phyloP scores from a whole-genome alignment of 2,888 invertebrate species.

The Nomada goodeniana region DNA sequence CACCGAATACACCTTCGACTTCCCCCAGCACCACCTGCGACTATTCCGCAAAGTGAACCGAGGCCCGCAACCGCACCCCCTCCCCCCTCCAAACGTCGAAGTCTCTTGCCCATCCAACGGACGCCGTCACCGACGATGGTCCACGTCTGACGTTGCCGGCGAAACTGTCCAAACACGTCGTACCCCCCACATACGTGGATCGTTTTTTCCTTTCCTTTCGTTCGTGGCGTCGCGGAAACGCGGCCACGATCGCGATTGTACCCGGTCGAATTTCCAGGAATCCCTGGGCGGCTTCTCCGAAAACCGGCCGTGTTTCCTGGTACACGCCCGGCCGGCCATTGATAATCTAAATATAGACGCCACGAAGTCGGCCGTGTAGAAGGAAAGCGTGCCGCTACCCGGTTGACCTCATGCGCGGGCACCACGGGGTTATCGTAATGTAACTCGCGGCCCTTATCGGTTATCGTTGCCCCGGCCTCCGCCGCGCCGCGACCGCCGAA shows the following conservation, averaged over 20 bases:
- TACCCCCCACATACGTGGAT: no score
- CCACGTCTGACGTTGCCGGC: no score
- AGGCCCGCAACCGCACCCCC: no score
- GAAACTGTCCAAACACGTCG: no score
- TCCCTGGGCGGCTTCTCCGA: slow-evolving; percentile 49
- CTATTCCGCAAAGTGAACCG: no score
- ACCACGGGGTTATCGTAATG: slow-evolving; percentile 65
- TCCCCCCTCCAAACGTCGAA: no score
- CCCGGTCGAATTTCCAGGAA: slow-evolving; percentile 40
- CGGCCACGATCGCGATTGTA: neutral
- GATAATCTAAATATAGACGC: slow-evolving; percentile 70
- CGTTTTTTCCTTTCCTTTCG: no score
- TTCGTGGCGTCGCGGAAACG: no score
- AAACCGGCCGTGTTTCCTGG: slow-evolving; percentile 53
- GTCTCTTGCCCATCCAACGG: no score
- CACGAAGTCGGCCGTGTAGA: slow-evolving; percentile 49
- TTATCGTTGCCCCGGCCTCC: slow-evolving; percentile 54
- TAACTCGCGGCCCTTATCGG: slow-evolving; percentile 53
- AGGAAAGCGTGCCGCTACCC: slow-evolving; percentile 69
- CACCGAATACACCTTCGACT: no score
- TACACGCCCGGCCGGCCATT: slow-evolving; percentile 58
- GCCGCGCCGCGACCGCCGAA: slow-evolving; percentile 29
- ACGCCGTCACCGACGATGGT: no score
- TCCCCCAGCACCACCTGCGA: no score
- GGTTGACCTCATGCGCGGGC: slow-evolving; percentile 61